A percentile compares a stretch with the other conserved stretches of the same genome.
phyloP scores from a whole-genome alignment of 2,888 invertebrate species.

The Lasioglossum oenotherae region DNA sequence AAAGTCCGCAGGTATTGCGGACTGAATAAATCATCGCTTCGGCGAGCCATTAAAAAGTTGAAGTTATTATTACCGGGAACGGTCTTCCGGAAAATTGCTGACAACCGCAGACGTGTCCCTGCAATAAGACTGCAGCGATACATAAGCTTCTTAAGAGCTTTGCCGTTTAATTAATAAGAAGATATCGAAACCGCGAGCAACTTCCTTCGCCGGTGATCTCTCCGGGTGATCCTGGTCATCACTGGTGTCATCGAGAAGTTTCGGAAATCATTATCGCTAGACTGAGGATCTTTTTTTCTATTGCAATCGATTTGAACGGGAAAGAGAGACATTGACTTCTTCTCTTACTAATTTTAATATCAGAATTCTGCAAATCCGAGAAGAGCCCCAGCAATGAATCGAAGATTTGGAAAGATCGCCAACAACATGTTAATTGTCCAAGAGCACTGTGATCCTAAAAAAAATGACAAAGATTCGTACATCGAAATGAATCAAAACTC shows the following conservation, averaged over 20 bases:
- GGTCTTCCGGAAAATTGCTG: constrained; percentile 72
- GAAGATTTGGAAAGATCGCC: not conserved
- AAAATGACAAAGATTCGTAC: not conserved
- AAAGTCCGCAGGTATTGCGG: not conserved
- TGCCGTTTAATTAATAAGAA: constrained; percentile 74
- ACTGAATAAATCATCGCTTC: constrained; percentile 56
- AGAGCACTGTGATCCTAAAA: not conserved
- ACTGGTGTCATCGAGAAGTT: not conserved
- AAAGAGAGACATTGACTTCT: no score
- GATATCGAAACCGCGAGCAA: constrained; percentile 42
- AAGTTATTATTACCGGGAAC: constrained; percentile 42
- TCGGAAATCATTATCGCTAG: not conserved
- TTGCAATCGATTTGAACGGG: no score
- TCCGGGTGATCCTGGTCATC: not conserved
- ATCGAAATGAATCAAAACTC: not conserved
- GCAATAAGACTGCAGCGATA: constrained; percentile 73
- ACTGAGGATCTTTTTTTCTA: no score
- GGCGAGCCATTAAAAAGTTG: constrained; percentile 52
- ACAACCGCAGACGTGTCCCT: constrained; percentile 75
- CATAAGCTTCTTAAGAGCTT: constrained; percentile 77
- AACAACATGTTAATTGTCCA: not conserved
- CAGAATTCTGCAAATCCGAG: no score
- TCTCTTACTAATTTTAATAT: no score
- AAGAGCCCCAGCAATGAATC: no score
- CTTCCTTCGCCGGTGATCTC: constrained; percentile 30